Evolutionary conservation across 2,888 invertebrate genomes (phyloP), one percentile per base, ranked within the genome.

Genomic region (Ariolimax columbianus): DNA sequence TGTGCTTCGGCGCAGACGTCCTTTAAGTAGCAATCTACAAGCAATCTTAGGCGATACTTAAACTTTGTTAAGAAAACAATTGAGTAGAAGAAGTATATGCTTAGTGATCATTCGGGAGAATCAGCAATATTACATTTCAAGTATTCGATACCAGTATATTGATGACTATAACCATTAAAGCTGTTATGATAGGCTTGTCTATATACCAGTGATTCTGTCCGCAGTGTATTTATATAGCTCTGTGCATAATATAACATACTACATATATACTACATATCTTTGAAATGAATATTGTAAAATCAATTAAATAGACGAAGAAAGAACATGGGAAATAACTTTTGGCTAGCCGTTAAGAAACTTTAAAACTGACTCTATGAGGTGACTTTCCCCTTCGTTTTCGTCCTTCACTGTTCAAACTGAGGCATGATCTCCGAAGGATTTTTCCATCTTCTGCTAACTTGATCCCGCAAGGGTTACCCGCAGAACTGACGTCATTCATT

Each of bases 311-410:
- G 17, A 23, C 36, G 68, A 4, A 68, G 17, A 55, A 11, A 36
- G 17, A 68, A 36, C 17, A 40, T 9, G 43, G 3, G 9, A n/a
- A 1, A 43, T 73, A 73, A 73, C 0, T n/a, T 72, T n/a, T n/a
- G 7, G 11, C 0, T 11, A 43, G 7, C 40, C 59, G 77, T 38
- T 83, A 82, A 30, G 85, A 85, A 9, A 85, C 85, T 66, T 85
- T 85, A 47, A 87, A 87, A 51, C 86, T 87, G 36, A 87, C 87
- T 68, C 86, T 81, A 36, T 86, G 87, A 0, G 86, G 86, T 0
- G 86, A 86, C 43, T 86, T 86, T 23, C 80, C 77, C 36, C 87
- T 82, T 0, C 86, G 82, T 26, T 86, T 85, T 43, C 80, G 79
- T 30, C 84, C 85, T 0, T 86, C 87, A 38, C 83, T 85, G 47